phyloP scores from a whole-genome alignment of 2,888 invertebrate genomes.

The Alloplasta piceator region DNA sequence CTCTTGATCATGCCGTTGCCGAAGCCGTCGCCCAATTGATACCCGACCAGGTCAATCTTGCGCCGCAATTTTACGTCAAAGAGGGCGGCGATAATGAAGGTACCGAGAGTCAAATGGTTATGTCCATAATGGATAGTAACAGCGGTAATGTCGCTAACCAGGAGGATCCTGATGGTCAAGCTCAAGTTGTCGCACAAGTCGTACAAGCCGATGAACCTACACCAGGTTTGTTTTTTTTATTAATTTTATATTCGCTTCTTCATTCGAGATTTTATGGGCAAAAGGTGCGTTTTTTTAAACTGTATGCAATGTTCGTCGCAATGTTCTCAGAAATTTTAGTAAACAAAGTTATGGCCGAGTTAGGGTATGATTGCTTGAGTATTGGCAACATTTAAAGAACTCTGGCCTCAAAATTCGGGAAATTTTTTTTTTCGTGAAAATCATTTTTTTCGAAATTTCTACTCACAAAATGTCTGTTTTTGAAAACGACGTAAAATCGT shows the following conservation, averaged over 20 bases:
- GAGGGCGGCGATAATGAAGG: slow-evolving; percentile 80
- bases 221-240: slow-evolving; percentile 86
- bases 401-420: no score
- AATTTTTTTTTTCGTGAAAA: no score
- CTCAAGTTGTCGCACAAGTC: slow-evolving; percentile 93
- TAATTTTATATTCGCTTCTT: slow-evolving; percentile 7
- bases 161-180: slow-evolving; percentile 84
- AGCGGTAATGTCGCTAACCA: slow-evolving; percentile 77
- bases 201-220: slow-evolving; percentile 93
- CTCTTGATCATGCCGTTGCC: slow-evolving; percentile 85
- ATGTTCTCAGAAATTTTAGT: no score
- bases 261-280: neutral
- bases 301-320: no score
- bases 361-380: no score
- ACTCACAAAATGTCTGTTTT: no score
- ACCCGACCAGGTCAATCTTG: slow-evolving; percentile 84
- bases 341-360: no score
- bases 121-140: slow-evolving; percentile 83
- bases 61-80: slow-evolving; percentile 82
- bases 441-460: no score
- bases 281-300: no score
- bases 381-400: no score
- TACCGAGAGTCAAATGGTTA: slow-evolving; percentile 82
- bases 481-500: no score
- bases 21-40: slow-evolving; percentile 85